Base-by-base conservation (phyloP, 2,797 vertebrate genomes). In the Champsocephalus esox region DNA sequence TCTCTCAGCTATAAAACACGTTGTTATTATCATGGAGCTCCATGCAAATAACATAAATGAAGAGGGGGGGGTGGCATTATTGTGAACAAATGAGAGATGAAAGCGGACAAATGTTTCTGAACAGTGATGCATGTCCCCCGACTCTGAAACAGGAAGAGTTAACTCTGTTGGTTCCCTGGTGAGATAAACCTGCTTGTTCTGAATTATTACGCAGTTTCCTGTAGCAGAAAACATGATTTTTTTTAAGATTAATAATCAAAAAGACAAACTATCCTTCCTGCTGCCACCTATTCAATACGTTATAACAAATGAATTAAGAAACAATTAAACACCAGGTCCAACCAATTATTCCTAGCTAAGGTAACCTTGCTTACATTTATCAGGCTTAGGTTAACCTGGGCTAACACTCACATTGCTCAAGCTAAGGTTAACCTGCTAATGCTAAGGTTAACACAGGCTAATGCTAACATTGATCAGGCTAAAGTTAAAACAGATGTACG, bases 21-120 rank as follows among this genome's bases (percentile, higher is more conserved):
- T 84, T 81, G 87, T 90, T 86, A 91, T 88, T 86, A 88, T 83
- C 81, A 66, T 54, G 78, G 77, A 44, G 77, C 70, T 87, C 86
- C 77, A 92, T 90, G 88, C 84, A 92, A 90, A 91, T 85, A 71
- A 71, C 81, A 80, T 79, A 82, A 91, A 93, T 92, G 80, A 91
- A 87, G 56, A 72, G 76, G 73, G 68, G 68, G 60, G 70, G 77
- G 66, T 28, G 5, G 28, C 28, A 77, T 88, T 70, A 11, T 88
- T 81, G 86, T 85, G 83, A 80, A 86, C 69, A 82, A 84, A 88
- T 70, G 70, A 61, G 56, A 77, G 80, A 83, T 85, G 80, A 90
- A 87, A 86, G 80, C 63, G 3, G 4, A 9, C 28, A 43, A 76
- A 34, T 54, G 73, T 75, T 80, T 83, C 24, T 38, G 71, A 85